phyloP scores from a whole-genome alignment of 2,113 vertebrate genomes.

The Mesembrinibis cayennensis region DNA sequence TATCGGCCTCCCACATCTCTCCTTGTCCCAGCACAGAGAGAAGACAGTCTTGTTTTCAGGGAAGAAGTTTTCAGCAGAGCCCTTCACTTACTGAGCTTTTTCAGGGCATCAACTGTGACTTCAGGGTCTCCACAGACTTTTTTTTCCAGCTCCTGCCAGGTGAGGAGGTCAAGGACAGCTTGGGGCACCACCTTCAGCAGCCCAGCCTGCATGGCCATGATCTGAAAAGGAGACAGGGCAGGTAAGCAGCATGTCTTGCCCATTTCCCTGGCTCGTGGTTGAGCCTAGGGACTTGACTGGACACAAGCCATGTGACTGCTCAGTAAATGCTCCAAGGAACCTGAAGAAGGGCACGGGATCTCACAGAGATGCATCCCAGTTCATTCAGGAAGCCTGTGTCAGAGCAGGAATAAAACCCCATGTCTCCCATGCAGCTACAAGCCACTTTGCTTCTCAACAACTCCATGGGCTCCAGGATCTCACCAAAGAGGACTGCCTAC shows the following conservation, averaged over 20 bases:
- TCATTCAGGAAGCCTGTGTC: neutral
- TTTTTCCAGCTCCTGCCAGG: conserved; percentile 97
- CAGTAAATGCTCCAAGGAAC: neutral
- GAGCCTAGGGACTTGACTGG: neutral
- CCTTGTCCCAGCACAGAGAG: neutral
- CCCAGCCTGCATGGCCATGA: conserved; percentile 91
- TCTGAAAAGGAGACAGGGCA: conserved; percentile 67
- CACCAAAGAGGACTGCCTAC: neutral
- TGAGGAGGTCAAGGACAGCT: conserved; percentile 93
- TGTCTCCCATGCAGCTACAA: neutral
- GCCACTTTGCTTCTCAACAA: neutral
- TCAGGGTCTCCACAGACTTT: conserved; percentile 97
- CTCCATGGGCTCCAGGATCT: neutral
- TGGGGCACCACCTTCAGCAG: conserved; percentile 96
- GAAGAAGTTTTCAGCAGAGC: neutral
- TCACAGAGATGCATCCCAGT: neutral
- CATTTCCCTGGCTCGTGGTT: neutral
- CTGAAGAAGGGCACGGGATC: neutral
- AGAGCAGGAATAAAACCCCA: neutral
- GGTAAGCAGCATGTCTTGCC: neutral
- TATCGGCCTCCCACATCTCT: neutral
- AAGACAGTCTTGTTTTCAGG: neutral
- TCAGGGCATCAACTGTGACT: conserved; percentile 94
- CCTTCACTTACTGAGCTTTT: conserved; percentile 83
- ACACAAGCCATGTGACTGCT: neutral